Conservation (phyloP, 2,113 vertebrate species). For the Ceuthmochares aereus region DNA sequence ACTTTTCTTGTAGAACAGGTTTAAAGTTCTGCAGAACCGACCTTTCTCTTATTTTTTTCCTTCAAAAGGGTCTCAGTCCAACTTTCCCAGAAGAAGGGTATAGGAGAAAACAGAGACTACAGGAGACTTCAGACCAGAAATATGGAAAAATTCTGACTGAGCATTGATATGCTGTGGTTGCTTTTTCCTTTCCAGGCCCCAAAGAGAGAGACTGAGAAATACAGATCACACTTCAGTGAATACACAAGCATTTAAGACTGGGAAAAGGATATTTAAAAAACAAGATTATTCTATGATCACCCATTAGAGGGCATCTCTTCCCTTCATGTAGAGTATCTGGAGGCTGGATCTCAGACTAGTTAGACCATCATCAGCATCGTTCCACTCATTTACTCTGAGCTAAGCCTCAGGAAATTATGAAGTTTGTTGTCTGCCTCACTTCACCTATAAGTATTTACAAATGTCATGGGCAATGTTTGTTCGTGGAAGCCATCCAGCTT, state of each 20-base stretch:
- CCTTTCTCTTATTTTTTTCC: neutral
- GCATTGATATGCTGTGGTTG: neutral
- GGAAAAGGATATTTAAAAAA: neutral
- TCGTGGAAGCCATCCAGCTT: neutral
- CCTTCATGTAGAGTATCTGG: neutral
- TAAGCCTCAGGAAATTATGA: neutral
- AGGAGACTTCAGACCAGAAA: neutral
- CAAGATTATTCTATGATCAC: neutral
- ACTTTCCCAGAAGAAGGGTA: neutral
- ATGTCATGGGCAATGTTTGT: neutral
- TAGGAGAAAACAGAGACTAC: neutral
- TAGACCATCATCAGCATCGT: neutral
- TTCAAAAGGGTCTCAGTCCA: neutral
- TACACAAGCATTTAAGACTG: neutral
- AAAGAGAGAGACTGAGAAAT: neutral
- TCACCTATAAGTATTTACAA: neutral
- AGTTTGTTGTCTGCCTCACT: neutral
- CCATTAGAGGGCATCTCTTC: slow-evolving; percentile 20
- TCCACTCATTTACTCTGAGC: neutral
- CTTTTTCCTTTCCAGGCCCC: neutral
- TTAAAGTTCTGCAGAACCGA: neutral
- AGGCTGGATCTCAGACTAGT: neutral
- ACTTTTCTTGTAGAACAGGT: neutral
- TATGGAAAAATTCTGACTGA: neutral
- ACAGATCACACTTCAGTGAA: neutral